Percentiles rank a stretch among this genome's conserved stretches.
phyloP scores from a whole-genome alignment of 2,888 invertebrate genomes.

The Drosophila formosana region DNA sequence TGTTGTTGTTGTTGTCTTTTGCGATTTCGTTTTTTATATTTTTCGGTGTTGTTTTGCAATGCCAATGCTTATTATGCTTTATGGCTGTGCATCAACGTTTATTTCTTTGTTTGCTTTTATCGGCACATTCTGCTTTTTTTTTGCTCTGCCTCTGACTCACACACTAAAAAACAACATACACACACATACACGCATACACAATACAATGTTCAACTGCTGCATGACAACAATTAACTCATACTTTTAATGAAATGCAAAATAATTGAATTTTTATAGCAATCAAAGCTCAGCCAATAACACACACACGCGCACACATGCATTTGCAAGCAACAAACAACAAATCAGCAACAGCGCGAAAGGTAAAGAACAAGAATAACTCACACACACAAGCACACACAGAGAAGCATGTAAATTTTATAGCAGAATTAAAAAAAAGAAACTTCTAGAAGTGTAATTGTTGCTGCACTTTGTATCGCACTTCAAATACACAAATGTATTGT shows the following conservation, averaged over 20 bases:
- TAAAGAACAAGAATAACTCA: constrained; percentile 38
- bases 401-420: constrained; percentile 37
- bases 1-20: constrained; percentile 24
- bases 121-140: constrained; percentile 51
- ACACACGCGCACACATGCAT: constrained; percentile 39
- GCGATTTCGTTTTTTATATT: not conserved
- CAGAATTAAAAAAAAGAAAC: constrained; percentile 37
- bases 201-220: constrained; percentile 32
- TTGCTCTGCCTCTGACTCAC: constrained; percentile 63
- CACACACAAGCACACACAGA: constrained; percentile 8
- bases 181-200: constrained; percentile 17
- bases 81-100: constrained; percentile 53
- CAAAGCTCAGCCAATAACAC: constrained; percentile 44
- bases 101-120: constrained; percentile 75
- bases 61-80: constrained; percentile 54
- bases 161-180: constrained; percentile 41
- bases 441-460: constrained; percentile 48
- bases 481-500: not conserved
- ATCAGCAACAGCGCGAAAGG: constrained; percentile 38
- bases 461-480: constrained; percentile 53
- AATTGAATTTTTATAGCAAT: constrained; percentile 61
- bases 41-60: constrained; percentile 28
- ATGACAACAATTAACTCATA: constrained; percentile 63
- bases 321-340: constrained; percentile 38
- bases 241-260: constrained; percentile 75